phyloP scores from a whole-genome alignment of 2,113 vertebrate species.

The Petrocephalus zakoni region DNA sequence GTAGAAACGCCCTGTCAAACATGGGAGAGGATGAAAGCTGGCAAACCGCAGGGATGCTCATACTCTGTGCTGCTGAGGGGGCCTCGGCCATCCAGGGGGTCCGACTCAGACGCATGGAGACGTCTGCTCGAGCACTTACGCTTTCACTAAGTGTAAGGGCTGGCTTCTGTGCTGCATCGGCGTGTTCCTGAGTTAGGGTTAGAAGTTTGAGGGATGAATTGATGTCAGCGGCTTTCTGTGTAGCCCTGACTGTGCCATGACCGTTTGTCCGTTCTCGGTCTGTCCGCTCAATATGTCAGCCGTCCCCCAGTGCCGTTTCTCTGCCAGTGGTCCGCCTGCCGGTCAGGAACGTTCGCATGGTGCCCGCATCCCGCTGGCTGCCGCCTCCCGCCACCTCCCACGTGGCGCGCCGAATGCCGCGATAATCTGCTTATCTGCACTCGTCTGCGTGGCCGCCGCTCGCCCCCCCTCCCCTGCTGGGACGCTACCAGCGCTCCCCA shows the following conservation, averaged over 20 bases:
- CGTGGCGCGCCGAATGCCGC: background rate
- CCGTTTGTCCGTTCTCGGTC: background rate
- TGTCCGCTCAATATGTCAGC: background rate
- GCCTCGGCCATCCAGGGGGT: background rate
- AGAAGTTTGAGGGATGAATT: background rate
- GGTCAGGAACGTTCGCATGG: background rate
- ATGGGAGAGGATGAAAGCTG: background rate
- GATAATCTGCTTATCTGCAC: constrained; percentile 1
- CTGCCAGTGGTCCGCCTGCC: background rate
- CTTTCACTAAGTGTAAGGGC: background rate
- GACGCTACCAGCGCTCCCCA: background rate
- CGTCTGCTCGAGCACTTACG: background rate
- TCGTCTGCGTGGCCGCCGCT: background rate
- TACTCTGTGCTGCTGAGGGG: background rate
- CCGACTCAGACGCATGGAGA: background rate
- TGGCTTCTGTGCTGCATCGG: background rate
- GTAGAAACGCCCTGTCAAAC: background rate
- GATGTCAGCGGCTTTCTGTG: background rate
- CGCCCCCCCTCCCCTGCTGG: background rate
- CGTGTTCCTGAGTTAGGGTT: background rate
- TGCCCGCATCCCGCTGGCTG: background rate
- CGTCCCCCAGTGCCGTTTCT: background rate
- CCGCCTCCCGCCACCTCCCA: background rate
- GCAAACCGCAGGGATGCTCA: background rate
- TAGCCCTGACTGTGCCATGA: background rate